A percentile compares a stretch with the other conserved stretches of the same genome.
These are phyloP conservation scores for Drosophila multiciliata DNA, from an alignment of 2,888 invertebrate species.

Conservation along the genomic window DNA sequence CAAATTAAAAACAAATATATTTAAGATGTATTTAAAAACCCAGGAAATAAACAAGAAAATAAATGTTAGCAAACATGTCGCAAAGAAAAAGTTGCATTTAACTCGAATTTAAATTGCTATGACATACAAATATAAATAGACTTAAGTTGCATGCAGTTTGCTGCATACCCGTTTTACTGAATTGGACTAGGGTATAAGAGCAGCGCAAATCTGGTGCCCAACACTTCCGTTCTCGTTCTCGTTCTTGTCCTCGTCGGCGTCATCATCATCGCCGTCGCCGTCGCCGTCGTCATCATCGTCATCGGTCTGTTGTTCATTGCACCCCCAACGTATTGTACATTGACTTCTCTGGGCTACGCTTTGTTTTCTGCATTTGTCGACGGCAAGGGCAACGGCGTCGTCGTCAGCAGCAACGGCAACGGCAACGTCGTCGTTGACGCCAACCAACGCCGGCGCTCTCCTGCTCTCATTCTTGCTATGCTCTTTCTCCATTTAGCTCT, in stretches of 20 bases:
- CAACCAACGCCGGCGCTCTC: slow-evolving; percentile 6
- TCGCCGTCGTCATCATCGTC: slow-evolving; percentile 19
- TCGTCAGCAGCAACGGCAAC: slow-evolving; percentile 17
- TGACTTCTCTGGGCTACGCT: slow-evolving; percentile 82
- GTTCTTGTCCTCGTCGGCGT: slow-evolving; percentile 24
- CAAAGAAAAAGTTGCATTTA: background rate
- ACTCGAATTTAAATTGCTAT: background rate
- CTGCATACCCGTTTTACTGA: slow-evolving; percentile 9
- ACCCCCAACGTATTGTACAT: slow-evolving; percentile 80
- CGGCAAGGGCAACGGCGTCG: slow-evolving; percentile 4
- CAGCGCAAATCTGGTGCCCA: slow-evolving; percentile 55
- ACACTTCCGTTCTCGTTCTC: slow-evolving; percentile 39
- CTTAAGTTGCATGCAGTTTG: background rate
- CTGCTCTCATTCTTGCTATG: background rate
- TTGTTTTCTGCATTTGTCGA: slow-evolving; percentile 77
- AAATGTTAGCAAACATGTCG: background rate
- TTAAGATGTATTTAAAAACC: background rate
- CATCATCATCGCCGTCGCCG: slow-evolving; percentile 27
- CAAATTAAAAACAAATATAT: background rate
- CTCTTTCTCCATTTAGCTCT: slow-evolving; percentile 6
- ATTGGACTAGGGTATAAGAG: slow-evolving; percentile 34
- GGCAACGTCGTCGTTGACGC: slow-evolving; percentile 11
- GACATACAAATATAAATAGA: background rate
- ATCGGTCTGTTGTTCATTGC: slow-evolving; percentile 67
- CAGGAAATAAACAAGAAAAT: background rate